Evolutionary conservation across 2,797 vertebrate genomes (phyloP).

Genomic region (Lepilemur ruficaudatus): DNA sequence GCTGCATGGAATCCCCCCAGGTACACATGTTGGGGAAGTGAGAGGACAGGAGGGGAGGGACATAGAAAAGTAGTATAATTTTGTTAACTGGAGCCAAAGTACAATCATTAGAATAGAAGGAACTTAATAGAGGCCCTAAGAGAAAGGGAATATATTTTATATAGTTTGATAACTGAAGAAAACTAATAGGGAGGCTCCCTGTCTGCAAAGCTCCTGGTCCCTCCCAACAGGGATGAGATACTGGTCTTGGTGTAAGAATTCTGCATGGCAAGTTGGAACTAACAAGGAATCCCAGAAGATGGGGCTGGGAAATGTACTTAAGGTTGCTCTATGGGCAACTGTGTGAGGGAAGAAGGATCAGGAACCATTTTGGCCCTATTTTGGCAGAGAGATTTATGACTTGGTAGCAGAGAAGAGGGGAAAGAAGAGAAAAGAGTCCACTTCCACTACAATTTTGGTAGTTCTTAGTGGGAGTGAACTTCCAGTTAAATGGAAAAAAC

Average conservation of each 20-base stretch:
- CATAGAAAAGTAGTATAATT: neutral
- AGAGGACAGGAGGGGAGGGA: neutral
- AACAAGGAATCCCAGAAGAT: neutral
- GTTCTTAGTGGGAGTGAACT: slow-evolving; percentile 54
- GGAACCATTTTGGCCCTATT: neutral
- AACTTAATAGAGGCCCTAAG: slow-evolving; percentile 19
- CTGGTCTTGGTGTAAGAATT: slow-evolving; percentile 16
- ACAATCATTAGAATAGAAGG: slow-evolving; percentile 51
- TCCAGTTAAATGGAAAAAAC: slow-evolving; percentile 48
- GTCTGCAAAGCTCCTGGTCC: neutral
- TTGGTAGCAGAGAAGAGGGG: neutral
- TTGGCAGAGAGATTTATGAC: slow-evolving; percentile 1
- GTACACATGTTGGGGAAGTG: neutral
- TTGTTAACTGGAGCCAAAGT: slow-evolving; percentile 55
- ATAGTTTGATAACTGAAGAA: slow-evolving; percentile 22
- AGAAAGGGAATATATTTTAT: slow-evolving; percentile 32
- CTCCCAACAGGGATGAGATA: neutral
- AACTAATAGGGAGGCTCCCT: neutral
- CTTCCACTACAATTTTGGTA: slow-evolving; percentile 17
- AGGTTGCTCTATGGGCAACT: neutral
- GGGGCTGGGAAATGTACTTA: neutral
- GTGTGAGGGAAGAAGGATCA: neutral
- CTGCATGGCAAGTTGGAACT: neutral
- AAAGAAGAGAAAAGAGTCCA: neutral
- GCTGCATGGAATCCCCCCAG: neutral